Percentiles rank a stretch among this genome's conserved stretches.
phyloP scores from a whole-genome alignment of 2,888 invertebrate genomes.

The Drosophila neutralis region DNA sequence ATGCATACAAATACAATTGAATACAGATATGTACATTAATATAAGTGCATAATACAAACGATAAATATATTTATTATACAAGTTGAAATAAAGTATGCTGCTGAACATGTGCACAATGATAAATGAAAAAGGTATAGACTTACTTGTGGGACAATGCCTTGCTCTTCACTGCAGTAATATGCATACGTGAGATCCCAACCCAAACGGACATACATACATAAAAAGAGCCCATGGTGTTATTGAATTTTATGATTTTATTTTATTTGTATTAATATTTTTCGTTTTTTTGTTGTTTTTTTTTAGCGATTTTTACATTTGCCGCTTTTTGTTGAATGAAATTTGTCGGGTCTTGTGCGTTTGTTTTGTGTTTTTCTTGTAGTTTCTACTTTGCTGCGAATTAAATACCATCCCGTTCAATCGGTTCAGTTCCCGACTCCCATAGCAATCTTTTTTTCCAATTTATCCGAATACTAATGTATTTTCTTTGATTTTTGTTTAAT shows the following conservation, averaged over 20 bases:
- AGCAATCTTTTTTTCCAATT: constrained; percentile 16
- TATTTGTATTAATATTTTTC: constrained; percentile 72
- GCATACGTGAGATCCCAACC: background rate
- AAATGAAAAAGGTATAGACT: constrained; percentile 14
- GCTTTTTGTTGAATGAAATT: constrained; percentile 65
- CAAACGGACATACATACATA: background rate
- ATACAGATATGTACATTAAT: constrained; percentile 18
- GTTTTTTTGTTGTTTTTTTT: constrained; percentile 42
- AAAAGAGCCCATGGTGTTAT: constrained; percentile 20
- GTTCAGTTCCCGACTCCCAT: constrained; percentile 25
- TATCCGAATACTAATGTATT: constrained; percentile 35
- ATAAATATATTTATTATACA: constrained; percentile 65
- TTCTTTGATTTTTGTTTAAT: constrained; percentile 14
- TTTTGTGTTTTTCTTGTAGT: constrained; percentile 22
- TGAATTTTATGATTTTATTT: constrained; percentile 65
- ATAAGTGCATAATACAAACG: constrained; percentile 21
- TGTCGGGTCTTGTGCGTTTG: constrained; percentile 47
- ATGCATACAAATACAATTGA: constrained; percentile 18
- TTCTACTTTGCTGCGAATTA: constrained; percentile 46
- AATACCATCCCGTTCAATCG: constrained; percentile 42
- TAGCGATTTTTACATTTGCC: constrained; percentile 55
- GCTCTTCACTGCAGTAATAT: constrained; percentile 6
- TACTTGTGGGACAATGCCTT: background rate
- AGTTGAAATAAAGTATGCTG: constrained; percentile 56
- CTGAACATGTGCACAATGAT: constrained; percentile 64